Percentiles rank a stretch among this genome's conserved stretches.
Evolutionary conservation across 2,797 vertebrate species (phyloP).

Genomic region (Crenichthys baileyi): DNA sequence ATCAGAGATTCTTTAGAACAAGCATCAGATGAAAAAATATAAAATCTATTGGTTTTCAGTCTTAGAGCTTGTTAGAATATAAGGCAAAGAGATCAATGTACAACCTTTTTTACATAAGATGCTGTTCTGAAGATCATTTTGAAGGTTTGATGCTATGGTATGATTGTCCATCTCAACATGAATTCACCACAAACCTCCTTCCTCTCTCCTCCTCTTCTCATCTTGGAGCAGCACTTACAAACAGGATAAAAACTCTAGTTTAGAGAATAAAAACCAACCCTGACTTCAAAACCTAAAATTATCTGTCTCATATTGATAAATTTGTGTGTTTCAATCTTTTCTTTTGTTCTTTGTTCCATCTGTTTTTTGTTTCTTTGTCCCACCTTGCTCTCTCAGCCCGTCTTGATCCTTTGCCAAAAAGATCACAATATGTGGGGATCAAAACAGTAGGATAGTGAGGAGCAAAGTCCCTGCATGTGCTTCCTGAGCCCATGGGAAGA

Average conservation of each 20-base stretch:
- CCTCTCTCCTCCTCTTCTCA: slow-evolving; percentile 32
- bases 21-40: slow-evolving; percentile 24
- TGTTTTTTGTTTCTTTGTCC: slow-evolving; percentile 12
- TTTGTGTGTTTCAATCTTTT: slow-evolving; percentile 44
- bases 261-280: slow-evolving; percentile 39
- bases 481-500: slow-evolving; percentile 22
- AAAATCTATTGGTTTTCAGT: slow-evolving; percentile 28
- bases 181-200: slow-evolving; percentile 27
- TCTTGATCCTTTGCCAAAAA: slow-evolving; percentile 31
- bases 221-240: no score
- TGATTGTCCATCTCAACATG: slow-evolving; percentile 38
- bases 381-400: slow-evolving; percentile 24
- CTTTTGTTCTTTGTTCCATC: slow-evolving; percentile 40
- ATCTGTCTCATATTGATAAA: slow-evolving; percentile 41
- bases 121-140: slow-evolving; percentile 12
- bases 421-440: slow-evolving; percentile 56
- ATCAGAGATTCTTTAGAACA: neutral
- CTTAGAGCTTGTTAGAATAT: slow-evolving; percentile 36
- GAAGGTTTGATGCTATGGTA: slow-evolving; percentile 49
- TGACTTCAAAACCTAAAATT: slow-evolving; percentile 58
- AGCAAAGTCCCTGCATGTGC: slow-evolving; percentile 57
- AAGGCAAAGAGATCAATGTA: slow-evolving; percentile 57
- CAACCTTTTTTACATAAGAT: slow-evolving; percentile 30
- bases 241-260: slow-evolving; percentile 17
- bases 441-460: slow-evolving; percentile 40